Percentiles rank a stretch among this genome's conserved stretches.
phyloP scores from a whole-genome alignment of 2,797 vertebrate species.

The Avahi laniger region DNA sequence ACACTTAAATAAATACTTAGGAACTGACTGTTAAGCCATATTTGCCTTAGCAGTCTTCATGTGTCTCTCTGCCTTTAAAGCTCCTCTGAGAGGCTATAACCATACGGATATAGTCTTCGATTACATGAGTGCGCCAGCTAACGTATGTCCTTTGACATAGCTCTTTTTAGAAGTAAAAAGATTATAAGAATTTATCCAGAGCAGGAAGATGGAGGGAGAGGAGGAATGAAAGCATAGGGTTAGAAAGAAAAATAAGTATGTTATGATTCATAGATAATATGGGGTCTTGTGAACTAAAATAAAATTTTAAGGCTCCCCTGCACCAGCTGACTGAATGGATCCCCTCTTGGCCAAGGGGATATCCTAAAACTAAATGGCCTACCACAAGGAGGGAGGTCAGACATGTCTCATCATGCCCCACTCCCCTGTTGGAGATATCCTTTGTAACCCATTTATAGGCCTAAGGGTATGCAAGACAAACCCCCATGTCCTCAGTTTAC shows the following conservation, averaged over 20 bases:
- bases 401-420: no score
- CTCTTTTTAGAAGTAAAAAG: background rate
- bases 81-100: background rate
- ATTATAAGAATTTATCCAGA: background rate
- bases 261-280: background rate
- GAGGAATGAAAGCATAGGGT: background rate
- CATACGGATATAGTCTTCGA: background rate
- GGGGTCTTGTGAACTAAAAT: no score
- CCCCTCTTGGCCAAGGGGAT: no score
- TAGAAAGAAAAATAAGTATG: slow-evolving; percentile 8
- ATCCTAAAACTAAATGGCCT: no score
- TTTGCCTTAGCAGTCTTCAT: background rate
- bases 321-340: no score
- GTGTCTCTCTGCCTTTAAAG: background rate
- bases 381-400: no score
- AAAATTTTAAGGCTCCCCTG: no score
- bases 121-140: background rate
- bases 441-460: no score
- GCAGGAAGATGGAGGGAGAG: background rate
- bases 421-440: no score
- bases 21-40: background rate
- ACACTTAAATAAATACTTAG: background rate
- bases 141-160: background rate
- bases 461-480: no score
- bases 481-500: no score